Evolutionary conservation across 2,888 invertebrate species (phyloP).

Genomic region (Chymomyza caudatula): DNA sequence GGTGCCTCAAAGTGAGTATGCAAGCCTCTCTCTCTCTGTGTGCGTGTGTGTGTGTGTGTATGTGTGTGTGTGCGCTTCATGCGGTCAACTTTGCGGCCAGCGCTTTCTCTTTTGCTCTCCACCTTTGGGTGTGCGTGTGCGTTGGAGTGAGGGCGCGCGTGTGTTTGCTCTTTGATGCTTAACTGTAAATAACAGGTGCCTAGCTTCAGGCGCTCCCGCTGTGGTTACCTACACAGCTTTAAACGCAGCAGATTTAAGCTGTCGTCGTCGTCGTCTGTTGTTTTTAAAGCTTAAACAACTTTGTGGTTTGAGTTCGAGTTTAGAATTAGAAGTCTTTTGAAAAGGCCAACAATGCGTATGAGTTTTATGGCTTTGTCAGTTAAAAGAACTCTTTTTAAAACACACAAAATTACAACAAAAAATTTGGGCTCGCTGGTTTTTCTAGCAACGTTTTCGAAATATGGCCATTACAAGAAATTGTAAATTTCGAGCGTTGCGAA

Average conservation of each 20-base stretch:
- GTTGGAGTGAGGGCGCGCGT: slow-evolving; percentile 1
- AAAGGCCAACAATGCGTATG: too few relatives aligned
- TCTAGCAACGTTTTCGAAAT: too few relatives aligned
- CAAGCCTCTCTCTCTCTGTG: not conserved
- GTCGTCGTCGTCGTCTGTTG: not conserved
- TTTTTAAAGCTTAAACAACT: not conserved
- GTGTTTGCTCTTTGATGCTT: slow-evolving; percentile 13
- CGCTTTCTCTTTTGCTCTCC: not conserved
- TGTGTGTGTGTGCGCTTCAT: not conserved
- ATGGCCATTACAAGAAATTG: too few relatives aligned
- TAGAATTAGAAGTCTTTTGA: not conserved
- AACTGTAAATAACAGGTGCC: slow-evolving; percentile 27
- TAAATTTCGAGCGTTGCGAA: too few relatives aligned
- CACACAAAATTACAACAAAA: too few relatives aligned
- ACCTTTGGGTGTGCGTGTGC: not conserved
- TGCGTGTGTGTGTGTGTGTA: not conserved
- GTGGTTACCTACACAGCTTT: not conserved
- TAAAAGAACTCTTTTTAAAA: too few relatives aligned
- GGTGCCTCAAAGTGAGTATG: not conserved
- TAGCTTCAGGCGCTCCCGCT: not conserved
- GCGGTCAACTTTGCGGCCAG: slow-evolving; percentile 18
- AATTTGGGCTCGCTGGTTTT: too few relatives aligned
- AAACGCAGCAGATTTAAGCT: not conserved
- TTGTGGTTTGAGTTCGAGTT: not conserved
- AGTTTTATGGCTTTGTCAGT: too few relatives aligned